These are phyloP conservation scores for Aurelia aurita DNA, from an alignment of 30 jellyfish, hydroid and myxozoan genomes.

Conservation along the genomic window DNA sequence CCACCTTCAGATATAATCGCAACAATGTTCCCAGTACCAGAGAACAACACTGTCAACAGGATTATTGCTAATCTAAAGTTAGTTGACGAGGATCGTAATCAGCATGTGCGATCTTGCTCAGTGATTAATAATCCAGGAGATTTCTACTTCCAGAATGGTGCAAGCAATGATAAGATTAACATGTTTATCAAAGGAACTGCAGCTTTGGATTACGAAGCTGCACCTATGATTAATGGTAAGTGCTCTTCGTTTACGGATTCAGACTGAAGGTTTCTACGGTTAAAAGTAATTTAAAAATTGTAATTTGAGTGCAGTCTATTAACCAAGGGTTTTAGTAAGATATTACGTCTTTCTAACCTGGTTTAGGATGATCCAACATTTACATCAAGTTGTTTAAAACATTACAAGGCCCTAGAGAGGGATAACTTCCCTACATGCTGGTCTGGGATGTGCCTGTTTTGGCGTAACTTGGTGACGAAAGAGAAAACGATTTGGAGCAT, in stretches of 20 bases:
- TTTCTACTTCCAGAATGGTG: constrained; percentile 8
- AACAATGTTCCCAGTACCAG: constrained; percentile 54
- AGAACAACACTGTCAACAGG: constrained; percentile 68
- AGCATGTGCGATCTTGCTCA: constrained; percentile 28
- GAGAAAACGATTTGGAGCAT: no score
- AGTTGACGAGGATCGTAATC: constrained; percentile 72
- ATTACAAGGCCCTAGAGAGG: no score
- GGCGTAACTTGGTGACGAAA: no score
- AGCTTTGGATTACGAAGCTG: constrained; percentile 59
- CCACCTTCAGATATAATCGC: constrained; percentile 77
- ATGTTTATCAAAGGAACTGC: constrained; percentile 34
- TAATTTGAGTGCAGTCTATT: no score
- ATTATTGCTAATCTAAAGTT: constrained; percentile 62
- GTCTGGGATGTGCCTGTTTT: no score
- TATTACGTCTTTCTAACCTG: no score
- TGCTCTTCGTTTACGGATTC: background rate
- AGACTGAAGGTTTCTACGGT: background rate
- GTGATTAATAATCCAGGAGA: constrained; percentile 36
- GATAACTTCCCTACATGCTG: no score
- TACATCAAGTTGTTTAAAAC: no score
- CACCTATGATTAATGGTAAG: constrained; percentile 51
- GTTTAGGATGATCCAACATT: no score
- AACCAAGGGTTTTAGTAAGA: no score
- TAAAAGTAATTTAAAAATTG: no score
- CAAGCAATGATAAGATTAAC: background rate